phyloP scores from a whole-genome alignment of 2,888 invertebrate genomes.

The Apotomis betuletana region DNA sequence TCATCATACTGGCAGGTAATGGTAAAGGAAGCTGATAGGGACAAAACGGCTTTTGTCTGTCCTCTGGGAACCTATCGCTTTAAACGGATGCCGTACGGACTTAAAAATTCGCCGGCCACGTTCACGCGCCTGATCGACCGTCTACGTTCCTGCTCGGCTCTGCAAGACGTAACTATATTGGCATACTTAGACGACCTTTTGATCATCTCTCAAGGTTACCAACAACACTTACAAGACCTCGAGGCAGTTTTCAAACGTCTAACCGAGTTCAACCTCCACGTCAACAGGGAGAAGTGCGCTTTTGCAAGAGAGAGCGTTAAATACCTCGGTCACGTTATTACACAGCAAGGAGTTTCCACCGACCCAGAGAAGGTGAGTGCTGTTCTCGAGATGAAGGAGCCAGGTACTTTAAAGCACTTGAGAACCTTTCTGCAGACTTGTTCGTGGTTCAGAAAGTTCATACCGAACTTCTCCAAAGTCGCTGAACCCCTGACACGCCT shows the following conservation, averaged over 20 bases:
- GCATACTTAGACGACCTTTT: slow-evolving; percentile 53
- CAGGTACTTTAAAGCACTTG: too few species aligned
- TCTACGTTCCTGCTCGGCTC: background rate
- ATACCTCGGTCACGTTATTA: too few species aligned
- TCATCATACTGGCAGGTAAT: slow-evolving; percentile 56
- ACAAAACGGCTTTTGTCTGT: slow-evolving; percentile 43
- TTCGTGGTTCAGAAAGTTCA: too few species aligned
- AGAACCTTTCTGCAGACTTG: too few species aligned
- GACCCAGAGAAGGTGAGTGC: too few species aligned
- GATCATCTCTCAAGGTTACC: slow-evolving; percentile 42
- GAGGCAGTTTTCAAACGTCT: slow-evolving; percentile 32
- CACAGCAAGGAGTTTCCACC: too few species aligned
- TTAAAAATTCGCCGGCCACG: slow-evolving; percentile 53
- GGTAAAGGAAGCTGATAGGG: slow-evolving; percentile 41
- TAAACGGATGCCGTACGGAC: slow-evolving; percentile 53
- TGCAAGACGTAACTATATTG: slow-evolving; percentile 44
- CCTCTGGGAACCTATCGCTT: slow-evolving; percentile 50
- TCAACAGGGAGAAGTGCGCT: too few species aligned
- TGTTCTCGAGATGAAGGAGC: too few species aligned
- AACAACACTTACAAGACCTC: slow-evolving; percentile 46
- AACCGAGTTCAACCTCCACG: too few species aligned
- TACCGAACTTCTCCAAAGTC: too few species aligned
- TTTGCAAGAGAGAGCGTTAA: too few species aligned
- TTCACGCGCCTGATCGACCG: slow-evolving; percentile 53
- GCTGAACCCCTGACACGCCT: background rate